Percentiles rank a stretch among this genome's conserved stretches.
Conservation (phyloP, 92 coral and sea anemone species). For the Umimayanthus kanabou region DNA sequence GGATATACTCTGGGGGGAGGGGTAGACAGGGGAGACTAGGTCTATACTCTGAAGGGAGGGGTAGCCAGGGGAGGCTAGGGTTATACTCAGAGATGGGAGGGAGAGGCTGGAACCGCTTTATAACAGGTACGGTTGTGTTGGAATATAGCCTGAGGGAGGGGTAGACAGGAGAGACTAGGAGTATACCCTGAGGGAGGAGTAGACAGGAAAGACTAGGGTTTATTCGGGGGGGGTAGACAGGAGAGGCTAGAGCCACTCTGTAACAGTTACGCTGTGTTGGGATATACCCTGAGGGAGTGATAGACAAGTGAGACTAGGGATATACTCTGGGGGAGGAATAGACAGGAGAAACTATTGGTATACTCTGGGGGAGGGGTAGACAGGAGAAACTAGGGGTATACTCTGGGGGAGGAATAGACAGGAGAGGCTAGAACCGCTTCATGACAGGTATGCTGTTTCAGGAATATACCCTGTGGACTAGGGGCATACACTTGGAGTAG, state of each 20-base stretch:
- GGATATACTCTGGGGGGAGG: neutral
- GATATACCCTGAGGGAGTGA: neutral
- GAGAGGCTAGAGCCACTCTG: neutral
- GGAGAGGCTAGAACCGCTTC: conserved; percentile 93
- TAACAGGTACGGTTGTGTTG: no score
- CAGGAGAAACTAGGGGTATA: conserved; percentile 71
- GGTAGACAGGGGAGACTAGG: neutral
- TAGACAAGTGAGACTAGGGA: neutral
- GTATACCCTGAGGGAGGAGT: conserved; percentile 47
- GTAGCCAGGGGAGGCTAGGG: neutral
- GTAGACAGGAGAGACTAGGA: conserved; percentile 81
- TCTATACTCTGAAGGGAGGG: neutral
- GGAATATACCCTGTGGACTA: neutral
- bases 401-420: conserved; percentile 60
- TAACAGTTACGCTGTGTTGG: neutral
- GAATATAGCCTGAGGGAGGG: conserved; percentile 46
- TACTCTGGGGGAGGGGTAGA: conserved; percentile 52
- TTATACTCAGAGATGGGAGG: no score
- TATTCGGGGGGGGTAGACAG: neutral
- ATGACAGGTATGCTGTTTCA: conserved; percentile 65
- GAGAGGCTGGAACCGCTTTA: no score
- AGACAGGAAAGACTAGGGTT: conserved; percentile 81
- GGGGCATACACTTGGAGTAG: neutral
- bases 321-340: neutral
- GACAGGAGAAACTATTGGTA: neutral